Percentiles rank a stretch among this genome's conserved stretches.
These are phyloP conservation scores for Halichoeres trimaculatus DNA, from an alignment of 2,113 vertebrate species.

Conservation along the genomic window DNA sequence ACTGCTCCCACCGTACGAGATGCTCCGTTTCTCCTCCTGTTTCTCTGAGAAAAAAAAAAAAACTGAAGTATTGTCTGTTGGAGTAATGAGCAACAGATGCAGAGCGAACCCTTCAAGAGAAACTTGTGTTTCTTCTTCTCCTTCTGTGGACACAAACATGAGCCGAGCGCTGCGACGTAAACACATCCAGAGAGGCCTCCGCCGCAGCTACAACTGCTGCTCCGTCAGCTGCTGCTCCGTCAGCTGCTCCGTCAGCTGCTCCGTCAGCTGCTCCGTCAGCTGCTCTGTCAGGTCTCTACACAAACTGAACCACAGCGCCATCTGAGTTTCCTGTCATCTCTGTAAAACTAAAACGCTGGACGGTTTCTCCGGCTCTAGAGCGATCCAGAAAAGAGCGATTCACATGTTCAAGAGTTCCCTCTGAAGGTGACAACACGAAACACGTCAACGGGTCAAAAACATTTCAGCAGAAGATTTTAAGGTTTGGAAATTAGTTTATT, in stretches of 20 bases:
- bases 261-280: no score
- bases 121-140: conserved; percentile 33
- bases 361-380: neutral
- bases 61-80: conserved; percentile 53
- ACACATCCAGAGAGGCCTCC: conserved; percentile 26
- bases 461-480: conserved; percentile 2
- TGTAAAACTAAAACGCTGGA: neutral
- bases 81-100: conserved; percentile 72
- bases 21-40: conserved; percentile 59
- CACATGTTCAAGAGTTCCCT: neutral
- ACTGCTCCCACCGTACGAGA: conserved; percentile 49
- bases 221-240: no score
- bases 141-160: conserved; percentile 41
- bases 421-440: conserved; percentile 12
- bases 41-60: conserved; percentile 49
- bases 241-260: no score
- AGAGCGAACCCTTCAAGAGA: conserved; percentile 32
- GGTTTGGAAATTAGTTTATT: neutral
- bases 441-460: neutral
- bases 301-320: conserved; percentile 42
- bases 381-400: no score
- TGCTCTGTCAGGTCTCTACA: no score
- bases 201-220: conserved; percentile 30
- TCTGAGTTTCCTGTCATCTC: conserved; percentile 27
- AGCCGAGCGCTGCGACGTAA: conserved; percentile 25